Evolutionary conservation across 2,113 vertebrate genomes (phyloP).

Genomic region (Phalacrocorax carbo): DNA sequence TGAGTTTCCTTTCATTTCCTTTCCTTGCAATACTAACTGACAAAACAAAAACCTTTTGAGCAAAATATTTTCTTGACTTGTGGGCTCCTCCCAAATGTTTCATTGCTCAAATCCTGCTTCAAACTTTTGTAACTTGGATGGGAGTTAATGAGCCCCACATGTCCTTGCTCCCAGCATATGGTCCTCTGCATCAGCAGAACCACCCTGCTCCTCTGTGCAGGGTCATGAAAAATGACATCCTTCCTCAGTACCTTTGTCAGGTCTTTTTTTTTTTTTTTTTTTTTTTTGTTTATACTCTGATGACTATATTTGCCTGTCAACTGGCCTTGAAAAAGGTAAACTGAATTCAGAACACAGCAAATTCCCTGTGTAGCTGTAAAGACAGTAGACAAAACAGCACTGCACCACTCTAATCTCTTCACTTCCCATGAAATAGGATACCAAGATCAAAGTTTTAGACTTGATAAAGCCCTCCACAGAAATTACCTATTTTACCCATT

Average conservation of each 20-base stretch:
- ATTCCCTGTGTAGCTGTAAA: background rate
- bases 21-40: background rate
- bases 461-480: background rate
- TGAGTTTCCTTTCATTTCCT: background rate
- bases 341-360: background rate
- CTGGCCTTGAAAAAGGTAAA: background rate
- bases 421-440: background rate
- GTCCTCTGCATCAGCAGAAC: background rate
- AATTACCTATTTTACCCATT: background rate
- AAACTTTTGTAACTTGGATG: background rate
- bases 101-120: background rate
- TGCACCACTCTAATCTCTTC: background rate
- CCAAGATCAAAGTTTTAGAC: background rate
- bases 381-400: background rate
- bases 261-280: too few relatives aligned
- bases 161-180: background rate
- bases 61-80: background rate
- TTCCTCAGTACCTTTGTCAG: background rate
- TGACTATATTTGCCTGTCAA: background rate
- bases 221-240: background rate
- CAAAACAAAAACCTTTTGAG: background rate
- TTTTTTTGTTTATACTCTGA: background rate
- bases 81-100: background rate
- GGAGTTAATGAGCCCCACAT: background rate
- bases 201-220: background rate